Percentiles rank a stretch among this genome's conserved stretches.
Evolutionary conservation across 2,797 vertebrate genomes (phyloP).

Genomic region (Anas georgica): DNA sequence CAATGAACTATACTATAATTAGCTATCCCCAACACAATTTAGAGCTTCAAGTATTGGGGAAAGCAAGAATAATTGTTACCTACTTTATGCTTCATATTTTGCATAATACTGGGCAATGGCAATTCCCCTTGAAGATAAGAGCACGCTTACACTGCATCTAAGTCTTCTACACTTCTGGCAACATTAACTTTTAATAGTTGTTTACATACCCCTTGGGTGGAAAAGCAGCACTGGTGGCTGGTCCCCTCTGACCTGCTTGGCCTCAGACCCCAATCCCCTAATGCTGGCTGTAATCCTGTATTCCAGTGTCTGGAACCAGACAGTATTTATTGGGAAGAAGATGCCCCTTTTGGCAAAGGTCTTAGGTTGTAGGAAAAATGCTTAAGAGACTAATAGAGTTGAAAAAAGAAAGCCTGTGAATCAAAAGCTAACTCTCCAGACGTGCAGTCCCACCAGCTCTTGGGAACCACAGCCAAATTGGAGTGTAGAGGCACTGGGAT

Average conservation of each 20-base stretch:
- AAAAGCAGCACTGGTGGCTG: background rate
- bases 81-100: constrained; percentile 1
- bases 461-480: background rate
- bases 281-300: background rate
- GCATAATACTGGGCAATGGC: background rate
- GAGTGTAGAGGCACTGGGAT: background rate
- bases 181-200: background rate
- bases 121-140: background rate
- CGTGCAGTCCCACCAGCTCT: background rate
- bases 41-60: constrained; percentile 24
- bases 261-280: background rate
- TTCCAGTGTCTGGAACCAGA: background rate
- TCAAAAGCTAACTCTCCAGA: background rate
- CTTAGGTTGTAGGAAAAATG: background rate
- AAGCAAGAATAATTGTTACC: constrained; percentile 46
- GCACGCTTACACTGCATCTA: background rate
- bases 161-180: background rate
- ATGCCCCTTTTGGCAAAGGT: background rate
- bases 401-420: background rate
- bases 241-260: background rate
- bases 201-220: background rate
- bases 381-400: background rate
- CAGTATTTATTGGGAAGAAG: background rate
- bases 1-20: constrained; percentile 10
- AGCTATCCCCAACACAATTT: constrained; percentile 2